A percentile compares a stretch with the other conserved stretches of the same genome.
Evolutionary conservation across 37 sponge, comb jelly and placozoan species (phyloP).

Genomic region (Chondrilla cf. caribensis): DNA sequence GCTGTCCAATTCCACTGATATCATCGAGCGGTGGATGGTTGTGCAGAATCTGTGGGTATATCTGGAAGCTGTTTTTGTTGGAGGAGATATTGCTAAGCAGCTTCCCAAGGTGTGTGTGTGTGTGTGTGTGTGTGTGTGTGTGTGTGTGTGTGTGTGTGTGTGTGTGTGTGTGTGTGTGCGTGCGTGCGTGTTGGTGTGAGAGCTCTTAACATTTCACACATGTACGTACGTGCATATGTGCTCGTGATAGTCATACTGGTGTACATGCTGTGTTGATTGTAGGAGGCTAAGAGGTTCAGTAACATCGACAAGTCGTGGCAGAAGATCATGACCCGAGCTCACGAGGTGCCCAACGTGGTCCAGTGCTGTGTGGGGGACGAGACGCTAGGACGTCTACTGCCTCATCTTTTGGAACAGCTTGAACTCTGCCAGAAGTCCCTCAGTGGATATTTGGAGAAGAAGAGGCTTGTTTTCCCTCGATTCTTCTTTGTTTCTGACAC

Average conservation of each 20-base stretch:
- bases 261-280: neutral
- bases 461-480: conserved; percentile 94
- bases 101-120: conserved; percentile 78
- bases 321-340: conserved; percentile 97
- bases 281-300: conserved; percentile 97
- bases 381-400: conserved; percentile 96
- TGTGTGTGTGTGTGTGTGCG: neutral
- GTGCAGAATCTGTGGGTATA: conserved; percentile 99
- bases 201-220: neutral
- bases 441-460: conserved; percentile 99
- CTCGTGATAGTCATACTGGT: neutral
- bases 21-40: conserved; percentile 95
- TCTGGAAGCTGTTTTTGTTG: conserved; percentile 99
- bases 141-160: neutral
- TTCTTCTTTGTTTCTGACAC: conserved; percentile 99
- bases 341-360: conserved; percentile 93
- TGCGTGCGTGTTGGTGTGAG: neutral
- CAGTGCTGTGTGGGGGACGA: conserved; percentile 98
- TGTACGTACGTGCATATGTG: neutral
- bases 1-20: conserved; percentile 92
- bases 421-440: conserved; percentile 99
- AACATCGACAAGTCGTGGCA: conserved; percentile 99
- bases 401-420: conserved; percentile 98
- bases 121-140: too few relatives aligned
- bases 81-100: conserved; percentile 99